These are phyloP conservation scores for Peromyscus leucopus DNA, from an alignment of 2,113 vertebrate genomes.

Conservation along the genomic window DNA sequence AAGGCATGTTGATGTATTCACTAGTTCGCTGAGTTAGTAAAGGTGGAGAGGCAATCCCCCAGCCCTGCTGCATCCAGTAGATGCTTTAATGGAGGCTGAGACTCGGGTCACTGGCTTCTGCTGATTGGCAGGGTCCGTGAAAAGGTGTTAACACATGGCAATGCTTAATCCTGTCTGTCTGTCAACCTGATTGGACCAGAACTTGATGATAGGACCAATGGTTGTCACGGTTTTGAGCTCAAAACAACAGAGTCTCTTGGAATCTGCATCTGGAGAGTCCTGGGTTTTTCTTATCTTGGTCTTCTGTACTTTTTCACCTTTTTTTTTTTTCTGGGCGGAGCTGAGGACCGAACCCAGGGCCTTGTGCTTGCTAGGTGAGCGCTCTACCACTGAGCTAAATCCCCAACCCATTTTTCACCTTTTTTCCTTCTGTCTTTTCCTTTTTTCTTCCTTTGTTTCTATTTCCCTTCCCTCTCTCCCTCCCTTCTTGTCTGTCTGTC, in stretches of 20 bases:
- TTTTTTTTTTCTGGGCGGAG: no score
- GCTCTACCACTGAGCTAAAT: no score
- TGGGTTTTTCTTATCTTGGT: not conserved
- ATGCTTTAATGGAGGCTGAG: not conserved
- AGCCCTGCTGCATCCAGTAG: not conserved
- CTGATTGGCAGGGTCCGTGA: not conserved
- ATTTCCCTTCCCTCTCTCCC: no score
- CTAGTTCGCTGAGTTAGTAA: no score
- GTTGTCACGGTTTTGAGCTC: not conserved
- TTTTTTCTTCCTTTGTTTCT: accelerated
- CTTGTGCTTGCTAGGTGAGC: no score
- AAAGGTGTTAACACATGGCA: not conserved
- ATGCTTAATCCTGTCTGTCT: not conserved
- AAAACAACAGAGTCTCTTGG: no score
- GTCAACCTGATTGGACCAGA: not conserved
- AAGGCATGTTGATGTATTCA: not conserved
- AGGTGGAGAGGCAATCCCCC: not conserved
- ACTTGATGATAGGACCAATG: accelerated
- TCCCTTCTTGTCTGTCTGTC: not conserved
- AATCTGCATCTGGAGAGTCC: no score
- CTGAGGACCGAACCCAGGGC: no score
- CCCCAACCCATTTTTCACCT: no score
- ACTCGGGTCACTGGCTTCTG: not conserved
- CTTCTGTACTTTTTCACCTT: accelerated
- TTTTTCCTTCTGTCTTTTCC: no score